Conservation (phyloP, 1,140 invertebrate species). For the Prorops nasuta region DNA sequence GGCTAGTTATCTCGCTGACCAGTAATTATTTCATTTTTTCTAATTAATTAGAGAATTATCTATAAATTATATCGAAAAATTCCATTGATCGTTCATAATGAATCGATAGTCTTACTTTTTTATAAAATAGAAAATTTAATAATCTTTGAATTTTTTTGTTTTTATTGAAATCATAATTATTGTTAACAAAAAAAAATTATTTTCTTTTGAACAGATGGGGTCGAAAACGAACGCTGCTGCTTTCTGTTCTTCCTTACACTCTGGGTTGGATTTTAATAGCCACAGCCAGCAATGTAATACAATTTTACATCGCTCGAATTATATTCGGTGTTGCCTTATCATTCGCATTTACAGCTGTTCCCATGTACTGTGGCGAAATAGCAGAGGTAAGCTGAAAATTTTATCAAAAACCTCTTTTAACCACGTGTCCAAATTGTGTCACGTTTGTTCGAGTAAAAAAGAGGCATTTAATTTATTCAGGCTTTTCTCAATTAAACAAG, state of each 20-base stretch:
- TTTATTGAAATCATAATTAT: too few species aligned
- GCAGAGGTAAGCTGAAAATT: conserved; percentile 58
- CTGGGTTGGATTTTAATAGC: conserved; percentile 67
- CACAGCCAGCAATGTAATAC: conserved; percentile 52
- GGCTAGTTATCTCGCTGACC: conserved; percentile 11
- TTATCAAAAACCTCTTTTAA: background rate
- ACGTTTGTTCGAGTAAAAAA: background rate
- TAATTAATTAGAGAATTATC: background rate
- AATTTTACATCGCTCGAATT: conserved; percentile 61
- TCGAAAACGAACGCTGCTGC: conserved; percentile 67
- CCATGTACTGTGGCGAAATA: conserved; percentile 81
- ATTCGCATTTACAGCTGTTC: conserved; percentile 68
- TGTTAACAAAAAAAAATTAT: too few species aligned
- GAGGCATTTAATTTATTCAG: background rate
- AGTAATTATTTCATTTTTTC: conserved; percentile 4
- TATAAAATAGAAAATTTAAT: too few species aligned
- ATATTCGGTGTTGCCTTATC: conserved; percentile 69
- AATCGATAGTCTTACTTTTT: too few species aligned
- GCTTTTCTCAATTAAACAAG: background rate
- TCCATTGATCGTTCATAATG: background rate
- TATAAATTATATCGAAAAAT: background rate
- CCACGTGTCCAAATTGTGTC: background rate
- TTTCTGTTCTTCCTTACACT: conserved; percentile 64
- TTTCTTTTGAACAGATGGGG: conserved; percentile 63
- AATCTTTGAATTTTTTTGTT: too few species aligned